Percentiles rank a stretch among this genome's conserved stretches.
These are phyloP conservation scores for Hypomecis punctinalis DNA, from an alignment of 2,888 invertebrate genomes.

Conservation along the genomic window DNA sequence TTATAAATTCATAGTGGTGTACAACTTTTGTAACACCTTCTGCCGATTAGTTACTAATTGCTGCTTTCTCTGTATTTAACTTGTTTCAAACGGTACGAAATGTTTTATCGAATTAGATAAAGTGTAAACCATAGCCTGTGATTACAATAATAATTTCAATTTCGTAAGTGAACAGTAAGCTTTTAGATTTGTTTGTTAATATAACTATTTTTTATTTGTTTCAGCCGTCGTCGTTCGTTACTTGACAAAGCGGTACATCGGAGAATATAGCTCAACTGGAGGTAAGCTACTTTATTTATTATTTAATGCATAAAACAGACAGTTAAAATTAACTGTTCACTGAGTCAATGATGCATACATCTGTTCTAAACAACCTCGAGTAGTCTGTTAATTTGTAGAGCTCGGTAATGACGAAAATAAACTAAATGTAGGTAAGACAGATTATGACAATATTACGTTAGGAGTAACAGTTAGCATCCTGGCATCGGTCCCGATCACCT, in stretches of 20 bases:
- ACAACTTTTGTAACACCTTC: slow-evolving; percentile 80
- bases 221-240: slow-evolving; percentile 91
- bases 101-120: slow-evolving; percentile 64
- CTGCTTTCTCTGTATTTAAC: slow-evolving; percentile 75
- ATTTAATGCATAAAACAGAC: background rate
- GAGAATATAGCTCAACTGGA: slow-evolving; percentile 92
- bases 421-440: slow-evolving; percentile 14
- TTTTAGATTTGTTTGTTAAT: slow-evolving; percentile 28
- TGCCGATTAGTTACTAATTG: slow-evolving; percentile 75
- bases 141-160: slow-evolving; percentile 40
- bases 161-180: slow-evolving; percentile 33
- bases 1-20: slow-evolving; percentile 78
- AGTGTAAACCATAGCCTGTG: slow-evolving; percentile 54
- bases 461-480: slow-evolving; percentile 42
- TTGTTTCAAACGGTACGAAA: slow-evolving; percentile 64
- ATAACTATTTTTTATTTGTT: slow-evolving; percentile 74
- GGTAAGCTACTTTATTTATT: slow-evolving; percentile 79
- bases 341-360: background rate
- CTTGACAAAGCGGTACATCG: slow-evolving; percentile 91
- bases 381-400: background rate
- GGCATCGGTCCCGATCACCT: slow-evolving; percentile 47
- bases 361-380: background rate
- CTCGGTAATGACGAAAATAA: slow-evolving; percentile 8
- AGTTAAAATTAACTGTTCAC: background rate
- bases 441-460: slow-evolving; percentile 32